Evolutionary conservation across 2,797 vertebrate genomes (phyloP), one percentile per base, ranked within the genome.

Genomic region (Chlorospingus semifuscus): DNA sequence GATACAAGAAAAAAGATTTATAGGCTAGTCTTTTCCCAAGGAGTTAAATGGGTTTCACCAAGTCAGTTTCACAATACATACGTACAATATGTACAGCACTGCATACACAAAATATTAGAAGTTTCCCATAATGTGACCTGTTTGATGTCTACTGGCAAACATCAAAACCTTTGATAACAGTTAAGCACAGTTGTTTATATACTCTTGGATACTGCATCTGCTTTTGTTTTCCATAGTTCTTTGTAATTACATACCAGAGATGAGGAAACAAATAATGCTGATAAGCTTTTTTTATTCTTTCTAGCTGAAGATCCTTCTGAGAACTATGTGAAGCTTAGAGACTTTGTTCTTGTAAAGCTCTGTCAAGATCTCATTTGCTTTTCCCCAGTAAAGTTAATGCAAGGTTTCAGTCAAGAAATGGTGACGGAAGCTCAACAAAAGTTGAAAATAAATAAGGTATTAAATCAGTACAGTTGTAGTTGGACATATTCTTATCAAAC

Each of bases 391-490:
- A 99, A 99, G 93, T 98, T 99, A 97, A 97, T 97, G 95, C 98
- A 98, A 85, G 99, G 99, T 89, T 99, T 99, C 97, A 99, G 97
- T 74, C 97, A 98, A 55, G 99, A 99, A 96, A 99, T 99, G 99
- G 98, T 98, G 57, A 97, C 92, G 90, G 99, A 99, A 96, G 98
- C 99, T 46, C 99, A 99, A 89, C 98, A 99, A 70, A 99, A 99
- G 95, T 96, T 99, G 95, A 99, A 99, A 98, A 99, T 99, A 96
- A 99, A 99, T 98, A 99, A 99, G 99, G 99, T 99, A 98, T 56
- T 94, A 92, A 94, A 91, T 91, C 7, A 61, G 9, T 89, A 77
- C 10, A 12, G 9, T 68, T 68, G 34, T 75, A 79, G 41, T 46
- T 90, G 44, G 59, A 18, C 26, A 23, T 70, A 30, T 21, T 88